Evolutionary conservation across 2,888 invertebrate species (phyloP).

Genomic region (Lomographa bimaculata): DNA sequence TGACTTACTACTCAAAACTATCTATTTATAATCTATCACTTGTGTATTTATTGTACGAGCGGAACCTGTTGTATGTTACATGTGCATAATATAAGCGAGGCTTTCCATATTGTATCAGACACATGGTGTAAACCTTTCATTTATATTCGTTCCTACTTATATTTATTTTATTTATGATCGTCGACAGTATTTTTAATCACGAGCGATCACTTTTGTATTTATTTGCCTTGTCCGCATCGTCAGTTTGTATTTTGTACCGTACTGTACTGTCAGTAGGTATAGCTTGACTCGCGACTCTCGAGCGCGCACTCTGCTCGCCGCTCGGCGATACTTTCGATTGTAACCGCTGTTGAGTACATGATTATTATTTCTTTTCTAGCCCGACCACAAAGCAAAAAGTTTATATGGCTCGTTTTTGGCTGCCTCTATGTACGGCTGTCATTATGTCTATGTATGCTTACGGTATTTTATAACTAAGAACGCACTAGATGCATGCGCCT

Average conservation of each 20-base stretch:
- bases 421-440: constrained; percentile 81
- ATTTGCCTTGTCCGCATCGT: constrained; percentile 55
- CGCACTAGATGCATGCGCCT: constrained; percentile 70
- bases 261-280: too few relatives aligned
- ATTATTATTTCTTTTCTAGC: constrained; percentile 78
- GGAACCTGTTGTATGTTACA: constrained; percentile 58
- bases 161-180: constrained; percentile 42
- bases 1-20: constrained; percentile 90
- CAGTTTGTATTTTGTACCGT: background rate
- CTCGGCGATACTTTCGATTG: constrained; percentile 36
- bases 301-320: constrained; percentile 24
- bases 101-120: constrained; percentile 67
- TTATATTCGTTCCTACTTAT: constrained; percentile 43
- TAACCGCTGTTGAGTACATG: constrained; percentile 65
- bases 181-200: constrained; percentile 47
- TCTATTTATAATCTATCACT: constrained; percentile 67
- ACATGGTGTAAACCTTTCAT: constrained; percentile 49
- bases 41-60: constrained; percentile 55
- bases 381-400: constrained; percentile 80
- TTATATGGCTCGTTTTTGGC: constrained; percentile 82
- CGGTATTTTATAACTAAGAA: constrained; percentile 65
- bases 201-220: constrained; percentile 64
- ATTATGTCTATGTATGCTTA: constrained; percentile 82
- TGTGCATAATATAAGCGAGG: constrained; percentile 66
- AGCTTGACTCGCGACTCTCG: constrained; percentile 18